phyloP scores from a whole-genome alignment of 53 echinoderm and acorn worm genomes.

The Henricia sp. region DNA sequence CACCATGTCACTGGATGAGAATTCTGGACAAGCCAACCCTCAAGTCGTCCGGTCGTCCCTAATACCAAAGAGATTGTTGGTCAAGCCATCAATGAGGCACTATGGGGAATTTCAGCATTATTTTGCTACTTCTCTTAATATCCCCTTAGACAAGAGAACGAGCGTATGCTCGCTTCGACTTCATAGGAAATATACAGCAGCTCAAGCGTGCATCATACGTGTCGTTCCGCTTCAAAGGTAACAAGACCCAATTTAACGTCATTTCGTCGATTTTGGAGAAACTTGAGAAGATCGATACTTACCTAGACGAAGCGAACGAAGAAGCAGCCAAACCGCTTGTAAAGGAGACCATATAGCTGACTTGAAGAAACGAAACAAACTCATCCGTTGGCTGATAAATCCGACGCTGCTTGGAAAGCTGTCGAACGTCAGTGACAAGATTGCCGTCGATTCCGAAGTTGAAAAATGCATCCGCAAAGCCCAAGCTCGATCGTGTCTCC shows the following conservation, averaged over 20 bases:
- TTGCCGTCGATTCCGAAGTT: constrained; percentile 16
- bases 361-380: constrained; percentile 1
- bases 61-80: too few relatives aligned
- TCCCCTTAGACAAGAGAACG: too few relatives aligned
- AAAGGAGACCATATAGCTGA: neutral
- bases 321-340: neutral
- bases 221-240: too few relatives aligned
- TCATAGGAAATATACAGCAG: too few relatives aligned
- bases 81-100: too few relatives aligned
- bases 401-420: constrained; percentile 1
- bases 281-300: neutral
- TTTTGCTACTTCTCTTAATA: too few relatives aligned
- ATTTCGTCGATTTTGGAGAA: neutral
- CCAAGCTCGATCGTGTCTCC: neutral
- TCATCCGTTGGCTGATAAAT: constrained; percentile 5
- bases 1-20: too few relatives aligned
- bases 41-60: too few relatives aligned
- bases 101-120: too few relatives aligned
- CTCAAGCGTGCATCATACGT: too few relatives aligned
- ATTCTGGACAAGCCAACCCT: too few relatives aligned
- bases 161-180: too few relatives aligned
- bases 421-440: constrained; percentile 23
- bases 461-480: neutral
- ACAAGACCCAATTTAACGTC: neutral
- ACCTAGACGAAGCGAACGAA: constrained; percentile 1